Conservation (phyloP, 2,888 invertebrate species). For the Heliconius aoede region DNA sequence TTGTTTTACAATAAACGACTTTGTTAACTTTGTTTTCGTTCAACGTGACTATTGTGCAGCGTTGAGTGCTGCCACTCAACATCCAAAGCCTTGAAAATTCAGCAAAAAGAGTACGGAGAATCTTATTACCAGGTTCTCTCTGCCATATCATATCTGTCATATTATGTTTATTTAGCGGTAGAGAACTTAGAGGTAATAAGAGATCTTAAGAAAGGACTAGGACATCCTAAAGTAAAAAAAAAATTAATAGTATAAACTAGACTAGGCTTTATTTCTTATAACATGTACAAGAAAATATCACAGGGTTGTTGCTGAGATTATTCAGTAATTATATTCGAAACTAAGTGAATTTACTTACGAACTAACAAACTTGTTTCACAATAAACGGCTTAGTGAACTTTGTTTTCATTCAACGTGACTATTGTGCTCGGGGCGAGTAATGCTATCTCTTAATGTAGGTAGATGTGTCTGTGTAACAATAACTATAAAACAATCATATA, state of each 20-base stretch:
- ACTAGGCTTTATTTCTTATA: background rate
- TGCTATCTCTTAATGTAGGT: slow-evolving; percentile 40
- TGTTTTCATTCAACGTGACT: slow-evolving; percentile 63
- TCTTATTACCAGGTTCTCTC: too few species aligned
- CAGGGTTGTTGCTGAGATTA: slow-evolving; percentile 67
- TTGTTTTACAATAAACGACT: slow-evolving; percentile 75
- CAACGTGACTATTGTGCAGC: slow-evolving; percentile 59
- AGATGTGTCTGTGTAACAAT: slow-evolving; percentile 21
- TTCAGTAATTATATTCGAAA: slow-evolving; percentile 70
- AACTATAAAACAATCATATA: slow-evolving; percentile 29
- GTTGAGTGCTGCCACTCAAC: too few species aligned
- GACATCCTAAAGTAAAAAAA: background rate
- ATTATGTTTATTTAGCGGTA: too few species aligned
- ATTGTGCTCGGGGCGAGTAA: slow-evolving; percentile 45
- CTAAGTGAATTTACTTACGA: slow-evolving; percentile 75
- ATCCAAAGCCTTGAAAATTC: too few species aligned
- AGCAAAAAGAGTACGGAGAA: too few species aligned
- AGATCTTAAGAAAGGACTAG: background rate
- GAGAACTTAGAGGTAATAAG: too few species aligned
- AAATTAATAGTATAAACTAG: background rate
- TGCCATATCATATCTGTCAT: too few species aligned
- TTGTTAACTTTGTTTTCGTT: slow-evolving; percentile 67
- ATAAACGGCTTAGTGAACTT: slow-evolving; percentile 72
- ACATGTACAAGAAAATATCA: slow-evolving; percentile 52
- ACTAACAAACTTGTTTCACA: slow-evolving; percentile 74